Evolutionary conservation across 1,140 invertebrate species (phyloP).

Genomic region (Antheraea mylitta): DNA sequence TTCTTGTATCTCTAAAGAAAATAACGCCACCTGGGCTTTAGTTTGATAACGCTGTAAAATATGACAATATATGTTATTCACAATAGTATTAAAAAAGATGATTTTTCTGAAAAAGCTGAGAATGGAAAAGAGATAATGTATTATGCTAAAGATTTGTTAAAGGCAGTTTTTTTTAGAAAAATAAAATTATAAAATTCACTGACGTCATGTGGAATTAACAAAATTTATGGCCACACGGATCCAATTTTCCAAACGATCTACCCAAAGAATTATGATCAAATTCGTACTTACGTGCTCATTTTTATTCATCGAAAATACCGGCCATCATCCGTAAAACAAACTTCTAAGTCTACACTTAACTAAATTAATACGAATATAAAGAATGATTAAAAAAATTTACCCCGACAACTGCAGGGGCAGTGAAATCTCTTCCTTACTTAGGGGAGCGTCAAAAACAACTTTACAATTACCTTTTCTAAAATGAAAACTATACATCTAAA

Average conservation of each 20-base stretch:
- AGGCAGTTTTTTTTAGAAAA: too few relatives aligned
- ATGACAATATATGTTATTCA: too few relatives aligned
- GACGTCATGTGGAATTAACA: background rate
- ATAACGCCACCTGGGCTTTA: too few relatives aligned
- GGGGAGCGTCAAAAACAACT: conserved; percentile 50
- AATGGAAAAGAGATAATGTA: too few relatives aligned
- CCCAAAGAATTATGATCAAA: background rate
- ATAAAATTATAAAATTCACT: too few relatives aligned
- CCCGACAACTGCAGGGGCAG: conserved; percentile 50
- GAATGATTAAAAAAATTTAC: conserved; percentile 77
- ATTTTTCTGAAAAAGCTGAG: too few relatives aligned
- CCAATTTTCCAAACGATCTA: conserved; percentile 40
- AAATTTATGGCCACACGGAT: conserved; percentile 1
- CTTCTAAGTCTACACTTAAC: conserved; percentile 66
- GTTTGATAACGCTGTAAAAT: too few relatives aligned
- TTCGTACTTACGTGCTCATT: conserved; percentile 46
- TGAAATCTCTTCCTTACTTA: conserved; percentile 19
- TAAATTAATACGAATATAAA: conserved; percentile 77
- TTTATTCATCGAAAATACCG: conserved; percentile 70
- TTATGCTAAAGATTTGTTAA: too few relatives aligned
- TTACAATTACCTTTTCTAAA: conserved; percentile 15
- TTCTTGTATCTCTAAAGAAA: too few relatives aligned
- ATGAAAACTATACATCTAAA: background rate
- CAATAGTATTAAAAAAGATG: too few relatives aligned
- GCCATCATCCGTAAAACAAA: conserved; percentile 50